A percentile compares a stretch with the other conserved stretches of the same genome.
Evolutionary conservation across 2,888 invertebrate genomes (phyloP).

Genomic region (Dendrolimus pini): DNA sequence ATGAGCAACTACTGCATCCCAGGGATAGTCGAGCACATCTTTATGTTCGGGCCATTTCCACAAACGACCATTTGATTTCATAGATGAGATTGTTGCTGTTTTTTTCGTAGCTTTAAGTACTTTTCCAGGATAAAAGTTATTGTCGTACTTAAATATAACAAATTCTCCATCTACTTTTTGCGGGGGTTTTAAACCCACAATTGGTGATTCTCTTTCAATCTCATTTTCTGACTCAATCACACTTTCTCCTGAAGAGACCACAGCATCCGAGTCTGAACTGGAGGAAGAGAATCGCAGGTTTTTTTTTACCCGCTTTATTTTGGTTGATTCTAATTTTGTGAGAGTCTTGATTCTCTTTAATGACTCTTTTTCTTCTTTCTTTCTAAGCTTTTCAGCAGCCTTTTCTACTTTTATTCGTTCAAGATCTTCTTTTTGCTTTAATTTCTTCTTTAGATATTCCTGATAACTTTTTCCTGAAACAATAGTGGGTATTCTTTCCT

Average conservation of each 20-base stretch:
- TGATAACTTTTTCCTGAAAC: constrained; percentile 6
- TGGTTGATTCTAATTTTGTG: constrained; percentile 7
- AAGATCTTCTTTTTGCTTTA: constrained; percentile 5
- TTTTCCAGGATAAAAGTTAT: constrained; percentile 12
- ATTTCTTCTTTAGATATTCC: too few species aligned
- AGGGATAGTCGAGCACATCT: constrained; percentile 13
- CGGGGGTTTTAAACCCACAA: constrained; percentile 11
- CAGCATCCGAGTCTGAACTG: constrained; percentile 13
- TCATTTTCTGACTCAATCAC: constrained; percentile 11
- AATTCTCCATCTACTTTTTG: constrained; percentile 13
- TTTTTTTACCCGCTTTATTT: constrained; percentile 14
- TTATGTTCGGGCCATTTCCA: constrained; percentile 15
- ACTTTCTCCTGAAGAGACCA: constrained; percentile 15
- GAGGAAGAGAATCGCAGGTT: constrained; percentile 12
- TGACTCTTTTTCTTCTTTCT: constrained; percentile 14
- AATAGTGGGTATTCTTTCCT: constrained; percentile 14
- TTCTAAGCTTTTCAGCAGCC: constrained; percentile 13
- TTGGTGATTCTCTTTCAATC: constrained; percentile 8
- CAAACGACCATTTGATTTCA: constrained; percentile 13
- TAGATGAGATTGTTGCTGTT: constrained; percentile 14
- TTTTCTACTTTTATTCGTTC: constrained; percentile 12
- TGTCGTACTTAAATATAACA: constrained; percentile 13
- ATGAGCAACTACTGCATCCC: constrained; percentile 12
- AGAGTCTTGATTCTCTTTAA: constrained; percentile 10
- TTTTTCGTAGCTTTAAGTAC: constrained; percentile 10